A percentile compares a stretch with the other conserved stretches of the same genome.
phyloP scores from a whole-genome alignment of 2,113 vertebrate species.

The Acinonyx jubatus region DNA sequence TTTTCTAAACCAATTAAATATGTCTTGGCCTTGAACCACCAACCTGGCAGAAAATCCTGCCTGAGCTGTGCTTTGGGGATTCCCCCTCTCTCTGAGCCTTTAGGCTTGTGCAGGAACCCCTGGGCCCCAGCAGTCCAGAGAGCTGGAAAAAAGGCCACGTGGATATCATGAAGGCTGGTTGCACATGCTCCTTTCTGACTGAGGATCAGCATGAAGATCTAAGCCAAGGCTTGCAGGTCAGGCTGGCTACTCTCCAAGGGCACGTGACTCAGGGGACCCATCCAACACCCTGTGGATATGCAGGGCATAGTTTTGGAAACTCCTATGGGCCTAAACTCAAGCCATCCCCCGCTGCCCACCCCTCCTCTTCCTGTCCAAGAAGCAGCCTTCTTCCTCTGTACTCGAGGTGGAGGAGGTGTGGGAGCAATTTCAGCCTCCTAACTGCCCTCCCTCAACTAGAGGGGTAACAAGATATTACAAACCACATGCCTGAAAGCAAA shows the following conservation, averaged over 20 bases:
- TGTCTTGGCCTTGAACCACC: not conserved
- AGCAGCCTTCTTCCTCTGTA: not conserved
- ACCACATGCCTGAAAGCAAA: not conserved
- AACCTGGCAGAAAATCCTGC: not conserved
- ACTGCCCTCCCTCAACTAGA: not conserved
- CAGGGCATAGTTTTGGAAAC: not conserved
- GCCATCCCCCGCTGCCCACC: not conserved
- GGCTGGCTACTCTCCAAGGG: not conserved
- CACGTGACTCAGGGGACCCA: not conserved
- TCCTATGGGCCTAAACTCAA: not conserved
- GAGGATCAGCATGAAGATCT: not conserved
- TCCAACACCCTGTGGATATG: fast-evolving
- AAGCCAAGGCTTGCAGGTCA: fast-evolving
- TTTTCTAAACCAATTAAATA: not conserved
- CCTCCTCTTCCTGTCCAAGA: not conserved
- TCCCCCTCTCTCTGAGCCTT: fast-evolving
- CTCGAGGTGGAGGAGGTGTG: fast-evolving
- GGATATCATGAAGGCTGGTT: not conserved
- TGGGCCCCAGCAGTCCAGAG: not conserved
- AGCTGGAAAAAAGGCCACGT: not conserved
- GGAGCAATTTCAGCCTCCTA: not conserved
- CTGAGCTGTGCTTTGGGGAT: not conserved
- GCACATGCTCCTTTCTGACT: too few species aligned
- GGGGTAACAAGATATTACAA: not conserved
- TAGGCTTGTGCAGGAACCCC: not conserved